Evolutionary conservation across 2,888 invertebrate species (phyloP), one percentile per base, ranked within the genome.

Genomic region (Cataglyphis rosenhaueri): DNA sequence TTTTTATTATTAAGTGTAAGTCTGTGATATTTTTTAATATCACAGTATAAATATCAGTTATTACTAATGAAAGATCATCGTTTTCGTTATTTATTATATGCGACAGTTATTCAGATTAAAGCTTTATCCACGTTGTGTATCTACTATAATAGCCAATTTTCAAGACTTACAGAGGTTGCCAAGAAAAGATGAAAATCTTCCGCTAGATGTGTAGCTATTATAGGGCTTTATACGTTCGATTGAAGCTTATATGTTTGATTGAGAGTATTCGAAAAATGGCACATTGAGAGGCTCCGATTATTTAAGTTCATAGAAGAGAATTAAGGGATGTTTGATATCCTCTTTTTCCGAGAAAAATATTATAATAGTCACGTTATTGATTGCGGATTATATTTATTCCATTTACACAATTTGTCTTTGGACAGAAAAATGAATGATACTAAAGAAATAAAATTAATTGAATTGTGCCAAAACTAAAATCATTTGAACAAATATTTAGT

Each of bases 331-430:
- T 8, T 74, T 44, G 35, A 74, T 21, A 48, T 12, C 12, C 21
- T 52, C 21, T 48, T 25, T 48, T 44, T 29, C 21, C 15, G 12
- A 74, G 32, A 64, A 21, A 65, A 38, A 64, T 64, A 64, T 64
- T 74, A 74, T 44, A 41, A 25, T 25, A 75, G 18, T 44, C 29
- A 48, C 21, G 12, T 75, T 64, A 75, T 65, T 48, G 66, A 75
- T 75, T 52, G 21, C 12, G 25, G 8, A 65, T 64, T 64, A 75
- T 75, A 75, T 48, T 48, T 21, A 21, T 65, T 48, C 25, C 6
- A 48, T 32, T 41, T 5, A 15, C n/a, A n/a, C 21, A 73, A 18
- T 65, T 35, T 48, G 12, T 6, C 18, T 25, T 64, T 21, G 12
- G 32, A 18, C 15, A 21, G 21, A 5, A 18, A 25, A 44, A 18